Evolutionary conservation across 2,797 vertebrate species (phyloP), one percentile per base, ranked within the genome.

Genomic region (Emys orbicularis): DNA sequence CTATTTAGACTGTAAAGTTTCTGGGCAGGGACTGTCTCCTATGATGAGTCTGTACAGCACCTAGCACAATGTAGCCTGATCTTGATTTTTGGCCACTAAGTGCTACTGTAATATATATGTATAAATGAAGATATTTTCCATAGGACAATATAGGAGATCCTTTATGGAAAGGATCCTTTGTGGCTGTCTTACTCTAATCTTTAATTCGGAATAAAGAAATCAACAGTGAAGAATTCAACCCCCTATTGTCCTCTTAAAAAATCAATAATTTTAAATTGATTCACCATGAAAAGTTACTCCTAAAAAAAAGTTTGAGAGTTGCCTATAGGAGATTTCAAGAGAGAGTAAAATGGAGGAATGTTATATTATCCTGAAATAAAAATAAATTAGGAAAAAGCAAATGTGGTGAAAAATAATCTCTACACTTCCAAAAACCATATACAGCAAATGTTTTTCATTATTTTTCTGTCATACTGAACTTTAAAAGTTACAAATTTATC

Each of bases 211-310:
- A 41, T 11, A 72, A 72, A 72, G 21, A 86, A 96, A 95, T 86
- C 6, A 84, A 88, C 61, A 81, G 74, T 79, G 34, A 81, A 90
- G 89, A 91, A 92, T 79, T 53, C 57, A 91, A 94, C 79, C 79
- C 52, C 79, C 2, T 29, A 3, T 1, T 47, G 12, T 49, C 83
- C 74, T 79, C 8, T 15, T 68, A 77, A 59, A 93, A 93, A 74
- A 57, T 10, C 2, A 53, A 81, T 49, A 31, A n/a, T 13, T 49
- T 18, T 13, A n/a, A 47, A 84, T n/a, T 91, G 4, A 61, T 92
- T 90, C 83, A 44, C 81, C 82, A 41, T 74, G 72, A 74, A 94
- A 94, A 86, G 72, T 81, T 56, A 65, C 49, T 9, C 1, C 31
- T 79, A 37, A 79, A 90, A 90, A 90, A 19, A 91, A 81, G 49